Conservation (phyloP, 2,797 vertebrate genomes). For the Otolemur crassicaudatus region DNA sequence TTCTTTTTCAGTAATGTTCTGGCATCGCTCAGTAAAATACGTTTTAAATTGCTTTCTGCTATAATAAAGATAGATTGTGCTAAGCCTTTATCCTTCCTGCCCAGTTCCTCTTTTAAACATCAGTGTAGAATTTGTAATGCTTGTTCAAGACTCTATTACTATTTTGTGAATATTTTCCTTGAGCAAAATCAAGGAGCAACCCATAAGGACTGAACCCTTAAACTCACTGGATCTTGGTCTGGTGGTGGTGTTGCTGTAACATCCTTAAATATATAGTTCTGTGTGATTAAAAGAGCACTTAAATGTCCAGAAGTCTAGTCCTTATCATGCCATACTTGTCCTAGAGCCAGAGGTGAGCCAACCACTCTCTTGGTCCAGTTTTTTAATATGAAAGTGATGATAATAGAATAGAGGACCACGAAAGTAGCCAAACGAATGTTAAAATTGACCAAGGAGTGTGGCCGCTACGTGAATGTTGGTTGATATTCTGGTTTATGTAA, state of each 20-base stretch:
- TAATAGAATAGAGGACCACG: background rate
- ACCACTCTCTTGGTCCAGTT: background rate
- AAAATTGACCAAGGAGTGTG: background rate
- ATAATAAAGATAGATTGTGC: slow-evolving; percentile 40
- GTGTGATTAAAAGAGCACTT: background rate
- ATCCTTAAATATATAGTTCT: background rate
- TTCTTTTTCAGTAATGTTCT: slow-evolving; percentile 47
- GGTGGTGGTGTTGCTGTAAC: background rate
- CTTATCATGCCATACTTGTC: background rate
- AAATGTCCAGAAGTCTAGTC: background rate
- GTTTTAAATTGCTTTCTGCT: slow-evolving; percentile 57
- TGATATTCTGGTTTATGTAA: background rate
- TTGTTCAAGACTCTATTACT: background rate
- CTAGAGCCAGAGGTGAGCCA: background rate
- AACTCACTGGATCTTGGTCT: background rate
- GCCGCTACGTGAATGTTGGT: background rate
- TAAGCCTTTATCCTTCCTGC: background rate
- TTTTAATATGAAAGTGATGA: background rate
- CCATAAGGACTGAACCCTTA: background rate
- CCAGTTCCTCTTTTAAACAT: background rate
- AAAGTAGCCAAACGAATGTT: background rate
- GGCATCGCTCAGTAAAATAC: slow-evolving; percentile 26
- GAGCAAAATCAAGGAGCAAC: slow-evolving; percentile 5
- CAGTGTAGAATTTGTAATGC: background rate
- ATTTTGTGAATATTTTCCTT: background rate